phyloP scores from a whole-genome alignment of 2,888 invertebrate genomes.

The Diabrotica balteata region DNA sequence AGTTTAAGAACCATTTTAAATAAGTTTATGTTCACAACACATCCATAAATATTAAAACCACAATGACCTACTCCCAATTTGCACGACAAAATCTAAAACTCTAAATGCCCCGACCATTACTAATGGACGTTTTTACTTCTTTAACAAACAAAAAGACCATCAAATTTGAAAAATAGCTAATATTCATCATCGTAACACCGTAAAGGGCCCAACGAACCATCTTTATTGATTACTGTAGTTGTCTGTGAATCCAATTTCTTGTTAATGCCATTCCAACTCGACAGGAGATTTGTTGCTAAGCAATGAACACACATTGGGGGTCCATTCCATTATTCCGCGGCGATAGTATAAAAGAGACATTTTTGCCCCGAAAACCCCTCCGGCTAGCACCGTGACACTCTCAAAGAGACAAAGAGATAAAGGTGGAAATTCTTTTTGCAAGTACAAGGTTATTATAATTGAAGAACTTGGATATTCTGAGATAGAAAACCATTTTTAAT shows the following conservation, averaged over 20 bases:
- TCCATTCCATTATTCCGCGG: constrained; percentile 26
- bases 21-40: too few relatives aligned
- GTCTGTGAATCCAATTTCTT: constrained; percentile 24
- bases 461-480: too few relatives aligned
- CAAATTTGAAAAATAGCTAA: constrained; percentile 20
- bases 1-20: too few relatives aligned
- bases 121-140: neutral
- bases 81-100: too few relatives aligned
- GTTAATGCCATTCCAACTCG: constrained; percentile 27
- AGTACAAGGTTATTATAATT: neutral
- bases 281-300: constrained; percentile 29
- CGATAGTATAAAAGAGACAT: constrained; percentile 24
- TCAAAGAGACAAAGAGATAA: constrained; percentile 23
- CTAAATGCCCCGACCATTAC: neutral
- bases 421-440: constrained; percentile 15
- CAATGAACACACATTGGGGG: constrained; percentile 23
- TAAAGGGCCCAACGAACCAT: constrained; percentile 21
- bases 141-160: constrained; percentile 7
- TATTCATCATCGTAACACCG: constrained; percentile 18
- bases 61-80: too few relatives aligned
- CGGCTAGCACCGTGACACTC: constrained; percentile 7
- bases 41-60: too few relatives aligned
- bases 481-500: too few relatives aligned
- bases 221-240: constrained; percentile 25
- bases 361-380: constrained; percentile 18